A percentile compares a stretch with the other conserved stretches of the same genome.
Evolutionary conservation across 2,113 vertebrate species (phyloP).

Genomic region (Colistium nudipinnis): DNA sequence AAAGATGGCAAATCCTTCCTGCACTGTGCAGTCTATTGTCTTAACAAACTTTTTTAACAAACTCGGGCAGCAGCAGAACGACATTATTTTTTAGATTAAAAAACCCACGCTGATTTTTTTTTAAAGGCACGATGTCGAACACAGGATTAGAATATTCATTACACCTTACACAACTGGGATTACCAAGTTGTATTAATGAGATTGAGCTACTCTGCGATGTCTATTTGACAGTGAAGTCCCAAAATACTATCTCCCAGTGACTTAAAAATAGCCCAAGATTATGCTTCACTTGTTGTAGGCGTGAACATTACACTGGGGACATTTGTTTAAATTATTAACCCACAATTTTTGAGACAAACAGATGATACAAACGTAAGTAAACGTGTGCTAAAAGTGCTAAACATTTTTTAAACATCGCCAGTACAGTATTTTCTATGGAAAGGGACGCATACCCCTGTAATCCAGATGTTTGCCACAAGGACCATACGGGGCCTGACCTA

Average conservation of each 20-base stretch:
- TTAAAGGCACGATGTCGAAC: background rate
- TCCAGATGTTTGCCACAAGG: background rate
- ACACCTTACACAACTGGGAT: background rate
- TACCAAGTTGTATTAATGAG: background rate
- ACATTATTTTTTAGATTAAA: background rate
- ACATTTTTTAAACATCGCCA: background rate
- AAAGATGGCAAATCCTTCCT: slow-evolving; percentile 1
- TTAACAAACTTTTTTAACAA: too few species aligned
- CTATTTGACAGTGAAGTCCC: background rate
- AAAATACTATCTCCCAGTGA: background rate
- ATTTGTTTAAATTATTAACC: too few species aligned
- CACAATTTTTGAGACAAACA: too few species aligned
- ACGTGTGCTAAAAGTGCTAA: too few species aligned
- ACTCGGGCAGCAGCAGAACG: background rate
- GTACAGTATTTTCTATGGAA: background rate
- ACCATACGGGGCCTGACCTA: background rate
- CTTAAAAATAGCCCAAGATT: background rate
- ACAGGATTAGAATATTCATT: background rate
- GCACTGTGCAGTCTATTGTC: background rate
- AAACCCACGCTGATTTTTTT: background rate
- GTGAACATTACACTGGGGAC: too few species aligned
- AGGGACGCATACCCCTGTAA: background rate
- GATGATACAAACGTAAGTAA: too few species aligned
- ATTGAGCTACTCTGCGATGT: background rate
- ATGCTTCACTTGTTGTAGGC: background rate